Conservation (phyloP, 2,797 vertebrate genomes). For the Rhadinocentrus ornatus region DNA sequence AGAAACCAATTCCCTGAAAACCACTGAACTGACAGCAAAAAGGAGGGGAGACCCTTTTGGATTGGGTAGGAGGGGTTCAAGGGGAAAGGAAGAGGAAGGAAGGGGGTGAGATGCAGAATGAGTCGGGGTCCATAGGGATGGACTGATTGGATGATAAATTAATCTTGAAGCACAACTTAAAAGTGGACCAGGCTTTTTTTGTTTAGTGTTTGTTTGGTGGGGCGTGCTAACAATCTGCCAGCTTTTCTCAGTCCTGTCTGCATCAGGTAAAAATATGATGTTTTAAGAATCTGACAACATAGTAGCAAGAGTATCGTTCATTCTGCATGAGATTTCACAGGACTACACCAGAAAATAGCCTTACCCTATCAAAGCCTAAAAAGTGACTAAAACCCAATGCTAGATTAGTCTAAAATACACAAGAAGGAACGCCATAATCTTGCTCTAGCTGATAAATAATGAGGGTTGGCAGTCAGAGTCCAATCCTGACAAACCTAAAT, state of each 20-base stretch:
- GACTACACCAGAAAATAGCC: neutral
- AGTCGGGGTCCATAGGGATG: slow-evolving; percentile 87
- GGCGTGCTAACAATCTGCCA: neutral
- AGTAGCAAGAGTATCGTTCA: neutral
- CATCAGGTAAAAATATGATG: neutral
- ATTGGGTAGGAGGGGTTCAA: slow-evolving; percentile 78
- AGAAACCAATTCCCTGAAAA: slow-evolving; percentile 90
- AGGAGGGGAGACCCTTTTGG: slow-evolving; percentile 87
- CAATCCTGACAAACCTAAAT: neutral
- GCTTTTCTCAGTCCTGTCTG: neutral
- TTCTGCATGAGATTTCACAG: neutral
- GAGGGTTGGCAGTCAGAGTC: neutral
- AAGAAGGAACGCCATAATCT: neutral
- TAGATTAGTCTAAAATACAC: neutral
- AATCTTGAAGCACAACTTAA: slow-evolving; percentile 87
- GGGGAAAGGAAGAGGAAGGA: slow-evolving; percentile 85
- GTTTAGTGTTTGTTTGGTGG: slow-evolving; percentile 20
- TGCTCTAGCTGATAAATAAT: neutral
- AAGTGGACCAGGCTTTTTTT: slow-evolving; percentile 38
- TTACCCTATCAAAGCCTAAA: neutral
- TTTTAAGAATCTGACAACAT: neutral
- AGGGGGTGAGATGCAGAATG: slow-evolving; percentile 83
- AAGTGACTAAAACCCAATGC: neutral
- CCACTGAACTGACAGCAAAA: slow-evolving; percentile 93
- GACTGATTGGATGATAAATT: slow-evolving; percentile 89